Evolutionary conservation across 2,797 vertebrate species (phyloP).

Genomic region (Argentina silus): DNA sequence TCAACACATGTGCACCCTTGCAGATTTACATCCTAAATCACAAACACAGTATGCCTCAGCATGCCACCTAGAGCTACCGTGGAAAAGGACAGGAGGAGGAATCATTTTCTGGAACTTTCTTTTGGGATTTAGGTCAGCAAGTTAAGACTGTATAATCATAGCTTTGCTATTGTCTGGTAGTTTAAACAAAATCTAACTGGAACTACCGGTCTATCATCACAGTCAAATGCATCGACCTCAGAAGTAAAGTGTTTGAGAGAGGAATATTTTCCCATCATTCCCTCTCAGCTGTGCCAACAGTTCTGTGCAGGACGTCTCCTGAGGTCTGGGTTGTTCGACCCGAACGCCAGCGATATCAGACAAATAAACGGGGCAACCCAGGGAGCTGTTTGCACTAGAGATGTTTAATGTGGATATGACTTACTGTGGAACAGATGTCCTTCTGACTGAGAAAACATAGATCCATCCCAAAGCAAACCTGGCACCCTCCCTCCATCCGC

Average conservation of each 20-base stretch:
- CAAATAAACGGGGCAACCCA: constrained; percentile 45
- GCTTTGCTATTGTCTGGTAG: too few relatives aligned
- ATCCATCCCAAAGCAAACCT: constrained; percentile 41
- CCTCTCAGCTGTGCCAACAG: constrained; percentile 60
- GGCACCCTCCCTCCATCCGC: constrained; percentile 64
- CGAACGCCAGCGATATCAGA: constrained; percentile 31
- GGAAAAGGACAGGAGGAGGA: too few relatives aligned
- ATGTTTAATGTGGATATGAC: constrained; percentile 57
- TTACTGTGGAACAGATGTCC: constrained; percentile 58
- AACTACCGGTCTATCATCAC: background rate
- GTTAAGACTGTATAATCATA: too few relatives aligned
- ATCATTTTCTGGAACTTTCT: too few relatives aligned
- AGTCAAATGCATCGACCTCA: constrained; percentile 14
- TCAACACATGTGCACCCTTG: background rate
- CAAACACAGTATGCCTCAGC: too few relatives aligned
- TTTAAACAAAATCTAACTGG: too few relatives aligned
- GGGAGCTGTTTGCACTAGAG: constrained; percentile 62
- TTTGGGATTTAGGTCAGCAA: too few relatives aligned
- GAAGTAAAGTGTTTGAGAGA: constrained; percentile 27
- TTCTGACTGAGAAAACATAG: constrained; percentile 53
- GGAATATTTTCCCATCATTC: constrained; percentile 19
- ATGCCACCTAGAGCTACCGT: too few relatives aligned
- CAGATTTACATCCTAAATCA: background rate
- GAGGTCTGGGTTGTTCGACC: constrained; percentile 5
- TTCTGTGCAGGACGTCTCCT: constrained; percentile 13